Base-by-base conservation (phyloP, 2,888 invertebrate species). In the Elysia crispata region DNA sequence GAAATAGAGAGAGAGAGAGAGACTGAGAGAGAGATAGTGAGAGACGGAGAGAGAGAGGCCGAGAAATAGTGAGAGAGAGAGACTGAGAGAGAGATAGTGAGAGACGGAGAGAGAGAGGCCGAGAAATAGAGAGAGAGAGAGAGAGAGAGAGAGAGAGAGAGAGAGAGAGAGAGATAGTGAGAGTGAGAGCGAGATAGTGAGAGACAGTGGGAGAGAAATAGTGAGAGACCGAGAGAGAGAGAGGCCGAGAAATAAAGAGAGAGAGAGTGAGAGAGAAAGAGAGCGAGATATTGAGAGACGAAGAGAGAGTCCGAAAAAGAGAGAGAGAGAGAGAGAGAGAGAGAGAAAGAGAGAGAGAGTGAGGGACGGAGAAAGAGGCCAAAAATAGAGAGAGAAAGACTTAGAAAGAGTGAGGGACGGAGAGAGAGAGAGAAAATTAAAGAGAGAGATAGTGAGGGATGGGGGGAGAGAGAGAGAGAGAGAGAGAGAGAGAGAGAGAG, bases 101-200 rank as follows among this genome's bases (percentile, higher is more conserved):
- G n/a, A n/a, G n/a, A n/a, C n/a, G n/a, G n/a, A n/a, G n/a, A n/a
- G n/a, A n/a, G n/a, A n/a, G n/a, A n/a, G n/a, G n/a, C n/a, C n/a
- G n/a, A n/a, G n/a, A n/a, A n/a, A n/a, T n/a, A n/a, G n/a, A n/a
- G n/a, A n/a, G n/a, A n/a, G n/a, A n/a, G n/a, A n/a, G 75, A 75
- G 60, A 75, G 31, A 75, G 60, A 75, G 62, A 75, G 75, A 60
- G 23, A 57, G 62, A 77, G 77, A 77, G 69, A 77, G 76, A 66
- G 76, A 41, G 54, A 67, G 50, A 67, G 67, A 77, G 49, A 76
- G 66, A 66, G 76, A 76, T 49, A 66, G 66, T 41, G 66, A 64
- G 33, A 70, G 57, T n/a, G 30, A 69, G 41, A 11, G 60, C 25
- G 20, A 28, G 60, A 60, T 18, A 28, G 54, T 30, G 74, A 60